Conservation (phyloP, 2,888 invertebrate genomes). For the Diploptera punctata region DNA sequence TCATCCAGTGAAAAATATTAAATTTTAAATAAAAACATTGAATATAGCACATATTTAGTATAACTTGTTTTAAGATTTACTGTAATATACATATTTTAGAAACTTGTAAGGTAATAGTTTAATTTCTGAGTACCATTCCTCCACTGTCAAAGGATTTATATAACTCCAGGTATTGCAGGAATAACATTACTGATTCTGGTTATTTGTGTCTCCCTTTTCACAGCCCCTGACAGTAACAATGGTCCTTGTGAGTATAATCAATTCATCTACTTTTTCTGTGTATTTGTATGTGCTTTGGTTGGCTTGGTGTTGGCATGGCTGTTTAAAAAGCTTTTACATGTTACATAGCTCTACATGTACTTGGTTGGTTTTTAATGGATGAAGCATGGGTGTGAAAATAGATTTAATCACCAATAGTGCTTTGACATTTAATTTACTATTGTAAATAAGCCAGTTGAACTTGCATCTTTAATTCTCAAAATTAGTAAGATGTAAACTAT, state of each 20-base stretch:
- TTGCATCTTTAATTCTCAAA: too few species aligned
- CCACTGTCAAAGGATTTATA: conserved; percentile 18
- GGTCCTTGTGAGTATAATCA: conserved; percentile 83
- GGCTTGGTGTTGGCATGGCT: conserved; percentile 34
- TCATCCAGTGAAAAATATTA: too few species aligned
- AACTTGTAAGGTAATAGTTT: too few species aligned
- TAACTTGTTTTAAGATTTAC: too few species aligned
- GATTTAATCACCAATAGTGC: neutral
- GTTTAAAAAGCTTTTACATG: neutral
- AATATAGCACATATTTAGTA: too few species aligned
- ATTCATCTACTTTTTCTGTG: conserved; percentile 41
- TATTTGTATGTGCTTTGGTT: conserved; percentile 43
- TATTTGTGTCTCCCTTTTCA: conserved; percentile 59
- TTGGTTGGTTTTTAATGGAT: neutral
- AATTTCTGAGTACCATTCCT: conserved; percentile 11
- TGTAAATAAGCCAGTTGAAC: neutral
- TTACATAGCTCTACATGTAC: neutral
- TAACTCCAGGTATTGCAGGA: conserved; percentile 13
- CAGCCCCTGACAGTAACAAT: conserved; percentile 87
- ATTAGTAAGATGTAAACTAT: too few species aligned
- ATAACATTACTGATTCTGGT: conserved; percentile 41
- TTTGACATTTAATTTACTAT: neutral
- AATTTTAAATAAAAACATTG: too few species aligned
- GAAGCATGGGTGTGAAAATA: neutral
- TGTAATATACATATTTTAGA: too few species aligned